These are phyloP conservation scores for Oncorhynchus nerka DNA, from an alignment of 2,113 vertebrate species.

Conservation along the genomic window DNA sequence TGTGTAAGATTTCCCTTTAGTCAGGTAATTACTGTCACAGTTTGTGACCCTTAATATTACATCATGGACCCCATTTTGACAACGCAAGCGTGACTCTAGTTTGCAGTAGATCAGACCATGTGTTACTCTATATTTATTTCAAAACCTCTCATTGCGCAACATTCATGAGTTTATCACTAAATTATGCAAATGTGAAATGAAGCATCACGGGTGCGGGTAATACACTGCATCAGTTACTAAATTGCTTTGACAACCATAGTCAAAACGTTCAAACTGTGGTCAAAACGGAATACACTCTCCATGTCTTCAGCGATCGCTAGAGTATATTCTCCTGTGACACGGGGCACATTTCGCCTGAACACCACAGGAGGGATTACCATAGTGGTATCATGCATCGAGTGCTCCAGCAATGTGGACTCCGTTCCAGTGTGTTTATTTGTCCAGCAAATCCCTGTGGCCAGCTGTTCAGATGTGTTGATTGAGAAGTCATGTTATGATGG, in stretches of 20 bases:
- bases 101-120: background rate
- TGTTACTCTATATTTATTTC: background rate
- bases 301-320: background rate
- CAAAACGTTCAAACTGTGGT: too few relatives aligned
- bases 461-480: background rate
- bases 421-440: background rate
- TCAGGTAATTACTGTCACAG: background rate
- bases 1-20: background rate
- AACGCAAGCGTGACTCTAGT: too few relatives aligned
- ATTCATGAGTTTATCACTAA: too few relatives aligned
- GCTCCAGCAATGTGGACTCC: background rate
- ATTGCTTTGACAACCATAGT: too few relatives aligned
- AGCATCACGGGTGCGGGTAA: too few relatives aligned
- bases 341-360: background rate
- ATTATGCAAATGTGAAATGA: too few relatives aligned
- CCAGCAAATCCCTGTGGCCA: background rate
- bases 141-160: background rate
- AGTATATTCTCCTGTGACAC: background rate
- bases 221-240: too few relatives aligned
- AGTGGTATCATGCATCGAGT: background rate
- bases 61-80: background rate
- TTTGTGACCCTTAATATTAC: background rate
- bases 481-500: background rate
- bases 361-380: background rate
- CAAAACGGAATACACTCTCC: background rate